Evolutionary conservation across 2,888 invertebrate genomes (phyloP), one percentile per base, ranked within the genome.

Genomic region (Drosophila meridiana): DNA sequence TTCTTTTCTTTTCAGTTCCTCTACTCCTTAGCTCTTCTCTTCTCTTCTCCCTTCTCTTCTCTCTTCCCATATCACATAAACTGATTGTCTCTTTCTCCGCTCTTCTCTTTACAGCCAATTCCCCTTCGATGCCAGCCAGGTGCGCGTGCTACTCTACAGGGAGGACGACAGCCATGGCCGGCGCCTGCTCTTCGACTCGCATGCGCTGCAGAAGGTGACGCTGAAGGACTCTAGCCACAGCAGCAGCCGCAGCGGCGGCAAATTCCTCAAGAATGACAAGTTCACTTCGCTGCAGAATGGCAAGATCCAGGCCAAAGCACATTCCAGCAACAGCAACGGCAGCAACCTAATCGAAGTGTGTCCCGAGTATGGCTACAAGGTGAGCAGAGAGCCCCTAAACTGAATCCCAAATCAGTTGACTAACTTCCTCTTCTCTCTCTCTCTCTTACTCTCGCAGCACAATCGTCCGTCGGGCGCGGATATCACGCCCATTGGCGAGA

Each of bases 91-190:
- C 30, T 30, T 3, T 14, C 14, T 14, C 14, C 13, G 30, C 13
- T 8, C 42, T 61, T 13, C 38, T 14, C 7, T 13, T 34, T 88
- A 87, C 79, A 93, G 93, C 79, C 92, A 93, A 82, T 94, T 95
- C 92, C 94, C 95, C 85, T 96, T 96, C 93, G 95, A 94, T 89
- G 94, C 94, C 80, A 94, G 95, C 82, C 96, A 96, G 94, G 95
- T 98, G 72, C 95, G 98, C 83, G 94, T 98, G 87, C 94, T 98
- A 90, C 94, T 98, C 78, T 97, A 96, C 93, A 95, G 96, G 91
- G 98, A 98, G 94, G 97, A 97, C 92, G 97, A 98, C 91, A 95
- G 96, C 93, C 94, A 96, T 73, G 97, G 97, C 34, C 94, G 97
- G 72, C 96, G 96, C 85, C 94, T 98, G 43, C 94, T 98, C 62